Percentiles rank a stretch among this genome's conserved stretches.
Conservation (phyloP, 1,140 invertebrate species). For the Drepana arcuata region DNA sequence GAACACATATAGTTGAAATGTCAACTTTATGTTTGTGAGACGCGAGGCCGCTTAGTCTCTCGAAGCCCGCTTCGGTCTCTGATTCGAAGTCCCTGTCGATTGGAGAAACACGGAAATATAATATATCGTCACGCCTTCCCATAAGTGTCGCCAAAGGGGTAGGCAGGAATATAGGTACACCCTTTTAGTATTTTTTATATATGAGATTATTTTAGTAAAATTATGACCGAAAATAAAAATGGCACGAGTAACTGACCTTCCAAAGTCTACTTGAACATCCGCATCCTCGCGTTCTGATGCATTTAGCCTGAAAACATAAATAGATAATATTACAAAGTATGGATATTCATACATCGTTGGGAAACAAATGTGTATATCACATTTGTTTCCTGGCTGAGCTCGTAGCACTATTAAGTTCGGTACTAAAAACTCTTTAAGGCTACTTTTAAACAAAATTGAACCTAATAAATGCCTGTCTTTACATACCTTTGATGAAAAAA, state of each 20-base stretch:
- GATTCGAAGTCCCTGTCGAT: slow-evolving; percentile 83
- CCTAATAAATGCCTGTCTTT: too few relatives aligned
- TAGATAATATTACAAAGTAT: not conserved
- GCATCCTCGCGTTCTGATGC: slow-evolving; percentile 35
- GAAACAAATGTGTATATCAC: not conserved
- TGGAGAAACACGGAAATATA: too few relatives aligned
- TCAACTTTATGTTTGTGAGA: slow-evolving; percentile 49
- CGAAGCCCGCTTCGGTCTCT: slow-evolving; percentile 87
- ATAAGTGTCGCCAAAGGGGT: too few relatives aligned
- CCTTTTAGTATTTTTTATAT: too few relatives aligned
- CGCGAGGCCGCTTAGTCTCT: slow-evolving; percentile 78
- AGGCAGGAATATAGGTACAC: too few relatives aligned
- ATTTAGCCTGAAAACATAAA: slow-evolving; percentile 22
- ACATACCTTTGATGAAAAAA: slow-evolving; percentile 77
- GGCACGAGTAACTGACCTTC: slow-evolving; percentile 47
- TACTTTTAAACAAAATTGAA: too few relatives aligned
- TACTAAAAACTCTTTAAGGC: too few relatives aligned
- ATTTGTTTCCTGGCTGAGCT: not conserved
- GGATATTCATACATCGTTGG: too few relatives aligned
- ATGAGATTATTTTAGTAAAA: too few relatives aligned
- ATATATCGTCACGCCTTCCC: too few relatives aligned
- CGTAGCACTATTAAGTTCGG: slow-evolving; percentile 11
- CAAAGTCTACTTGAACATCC: slow-evolving; percentile 49
- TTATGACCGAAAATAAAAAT: too few relatives aligned
- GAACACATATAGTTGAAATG: slow-evolving; percentile 37